Evolutionary conservation across 64 coral and sea anemone species (phyloP), one percentile per base, ranked within the genome.

Genomic region (Orbicella faveolata): DNA sequence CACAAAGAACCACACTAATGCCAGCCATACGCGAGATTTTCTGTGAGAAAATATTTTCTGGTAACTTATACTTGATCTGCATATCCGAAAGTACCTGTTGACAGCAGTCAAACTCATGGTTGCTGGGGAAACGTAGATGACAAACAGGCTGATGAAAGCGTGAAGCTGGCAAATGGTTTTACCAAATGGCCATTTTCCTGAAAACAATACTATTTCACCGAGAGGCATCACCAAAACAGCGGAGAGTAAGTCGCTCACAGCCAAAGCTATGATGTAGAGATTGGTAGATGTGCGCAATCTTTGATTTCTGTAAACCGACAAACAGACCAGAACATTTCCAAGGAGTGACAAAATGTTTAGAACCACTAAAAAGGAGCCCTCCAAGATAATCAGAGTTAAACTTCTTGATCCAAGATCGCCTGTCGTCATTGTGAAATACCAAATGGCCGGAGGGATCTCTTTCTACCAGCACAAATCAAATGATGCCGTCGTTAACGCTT

Each of bases 141-240:
- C 81, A 70, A 84, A 84, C 20, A 84, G 36, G 37, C 37, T 84
- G 0, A 84, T 84, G 36, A 84, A 84, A 84, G 81, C 81, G 6
- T 84, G 81, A 34, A 70, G 21, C 35, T 84, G 81, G 17, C 81
- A 84, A 25, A 84, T 36, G 35, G 34, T 72, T 9, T 84, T 63
- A 48, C 36, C 36, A 52, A 84, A 84, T 39, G 81, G 81, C 63
- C 63, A 84, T 16, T 70, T 48, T 44, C 81, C 81, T 39, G 9
- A 11, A 69, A 84, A 84, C 9, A 84, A 63, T 34, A 84, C 52
- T 5, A 21, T 9, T 36, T 70, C 81, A 2, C 63, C 23, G 3
- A 84, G 6, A n/a, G 81, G 81, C 81, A 84, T 84, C 37, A 84
- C 81, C 25, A 84, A 84, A 20, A 48, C 36, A 9, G 81, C 81